Conservation (phyloP, 2,888 invertebrate genomes). For the Lycaena phlaeas region DNA sequence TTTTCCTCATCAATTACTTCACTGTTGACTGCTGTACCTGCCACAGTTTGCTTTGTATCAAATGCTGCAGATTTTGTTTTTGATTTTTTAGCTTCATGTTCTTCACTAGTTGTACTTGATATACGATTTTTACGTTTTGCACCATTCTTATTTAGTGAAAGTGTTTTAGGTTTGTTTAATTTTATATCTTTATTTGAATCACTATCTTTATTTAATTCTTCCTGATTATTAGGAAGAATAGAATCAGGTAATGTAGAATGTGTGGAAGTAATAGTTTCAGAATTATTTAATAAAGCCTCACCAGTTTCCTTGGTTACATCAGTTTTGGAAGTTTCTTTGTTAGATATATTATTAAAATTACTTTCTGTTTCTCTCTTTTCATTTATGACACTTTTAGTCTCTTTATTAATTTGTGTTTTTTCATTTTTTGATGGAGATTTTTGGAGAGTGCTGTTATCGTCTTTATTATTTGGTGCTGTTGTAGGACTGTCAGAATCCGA, state of each 20-base stretch:
- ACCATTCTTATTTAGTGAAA: conserved; percentile 3
- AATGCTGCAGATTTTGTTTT: not conserved
- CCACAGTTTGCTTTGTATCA: not conserved
- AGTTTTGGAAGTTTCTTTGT: conserved; percentile 9
- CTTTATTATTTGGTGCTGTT: too few species aligned
- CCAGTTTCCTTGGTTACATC: not conserved
- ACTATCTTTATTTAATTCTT: conserved; percentile 30
- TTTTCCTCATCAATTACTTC: not conserved
- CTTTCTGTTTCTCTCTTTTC: conserved; percentile 15
- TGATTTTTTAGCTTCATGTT: conserved; percentile 11
- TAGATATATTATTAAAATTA: conserved; percentile 2
- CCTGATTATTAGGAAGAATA: conserved; percentile 54
- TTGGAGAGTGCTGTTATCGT: too few species aligned
- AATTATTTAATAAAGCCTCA: not conserved
- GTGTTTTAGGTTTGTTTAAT: not conserved
- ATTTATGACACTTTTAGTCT: conserved; percentile 9
- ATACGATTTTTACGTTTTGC: conserved; percentile 21
- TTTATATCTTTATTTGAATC: conserved; percentile 25
- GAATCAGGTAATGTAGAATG: conserved; percentile 35
- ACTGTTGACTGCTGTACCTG: not conserved
- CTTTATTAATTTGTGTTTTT: conserved; percentile 14
- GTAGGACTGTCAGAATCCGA: conserved; percentile 2
- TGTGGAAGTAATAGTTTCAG: conserved; percentile 13
- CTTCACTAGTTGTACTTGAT: conserved; percentile 36
- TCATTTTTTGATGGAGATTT: conserved; percentile 16